Base-by-base conservation (phyloP, 2,888 invertebrate species). In the Psococerastis gibbosa region DNA sequence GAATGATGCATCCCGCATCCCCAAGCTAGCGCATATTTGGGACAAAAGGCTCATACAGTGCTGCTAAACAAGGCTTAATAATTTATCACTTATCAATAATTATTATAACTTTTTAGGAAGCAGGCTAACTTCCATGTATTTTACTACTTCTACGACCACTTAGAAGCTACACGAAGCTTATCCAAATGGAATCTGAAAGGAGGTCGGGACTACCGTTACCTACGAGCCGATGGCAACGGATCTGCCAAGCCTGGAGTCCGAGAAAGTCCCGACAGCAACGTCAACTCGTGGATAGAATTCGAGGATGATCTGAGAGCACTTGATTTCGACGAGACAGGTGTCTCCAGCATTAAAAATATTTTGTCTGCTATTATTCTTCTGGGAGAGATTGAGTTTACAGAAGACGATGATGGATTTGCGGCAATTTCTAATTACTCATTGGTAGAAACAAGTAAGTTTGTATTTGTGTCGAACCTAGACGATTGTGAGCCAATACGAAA, bases 111-210 rank as follows among this genome's bases (percentile, higher is more conserved):
- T 65, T 68, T 32, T 60, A 85, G 87, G 67, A 70, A 70, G 47
- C 87, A 91, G 59, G 78, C 84, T 42, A 92, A 88, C 56, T 92
- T 88, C 57, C 80, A 91, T 59, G 72, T 88, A 17, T 73, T 92
- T 49, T 91, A 92, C 63, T 89, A 85, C 57, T 75, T 89, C 51
- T 87, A 87, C 60, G 88, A 91, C 56, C 83, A 78, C 3, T 70
- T 91, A 57, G 74, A 76, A 51, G 68, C 74, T 9, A 69, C 71
- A 15, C 74, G 75, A 44, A 69, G 73, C 45, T 62, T 80, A 32
- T 69, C 72, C 32, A 70, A 77, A 35, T 80, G 81, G 51, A 63
- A 67, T 47, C 61, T 92, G 34, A 73, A 78, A 42, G 59, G 70
- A 1, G 75, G 75, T 23, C 69, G 78, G 50, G 70, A 71, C 48